phyloP scores from a whole-genome alignment of 1,140 invertebrate genomes.

The Gerris buenoi region DNA sequence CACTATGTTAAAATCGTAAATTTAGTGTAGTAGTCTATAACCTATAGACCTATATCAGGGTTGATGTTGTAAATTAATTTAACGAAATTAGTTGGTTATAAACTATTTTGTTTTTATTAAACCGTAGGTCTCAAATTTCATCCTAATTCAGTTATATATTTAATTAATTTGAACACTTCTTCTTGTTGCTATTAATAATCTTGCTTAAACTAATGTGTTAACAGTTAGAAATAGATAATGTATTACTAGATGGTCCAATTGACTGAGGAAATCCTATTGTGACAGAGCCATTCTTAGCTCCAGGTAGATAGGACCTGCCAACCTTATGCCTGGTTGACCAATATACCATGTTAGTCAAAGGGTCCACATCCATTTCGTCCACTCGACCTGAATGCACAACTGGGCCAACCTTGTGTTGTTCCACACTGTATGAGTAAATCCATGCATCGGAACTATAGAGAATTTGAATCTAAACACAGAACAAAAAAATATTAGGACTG shows the following conservation, averaged over 20 bases:
- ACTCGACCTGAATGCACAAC: not conserved
- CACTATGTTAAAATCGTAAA: too few species aligned
- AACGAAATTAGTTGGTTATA: too few species aligned
- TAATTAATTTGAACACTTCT: too few species aligned
- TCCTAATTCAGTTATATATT: too few species aligned
- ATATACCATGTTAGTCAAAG: not conserved
- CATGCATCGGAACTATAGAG: not conserved
- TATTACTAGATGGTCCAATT: not conserved
- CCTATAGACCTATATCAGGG: too few species aligned
- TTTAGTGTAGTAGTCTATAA: too few species aligned
- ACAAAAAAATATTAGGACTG: not conserved
- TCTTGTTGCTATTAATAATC: too few species aligned
- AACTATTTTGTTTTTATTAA: too few species aligned
- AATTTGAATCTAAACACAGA: not conserved
- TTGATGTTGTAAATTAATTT: too few species aligned
- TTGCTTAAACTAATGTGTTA: too few species aligned
- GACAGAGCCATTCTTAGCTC: not conserved
- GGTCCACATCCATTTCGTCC: not conserved
- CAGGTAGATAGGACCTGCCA: not conserved
- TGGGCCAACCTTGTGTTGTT: not conserved
- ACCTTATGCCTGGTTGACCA: not conserved
- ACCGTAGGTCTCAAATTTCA: too few species aligned
- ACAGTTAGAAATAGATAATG: not conserved
- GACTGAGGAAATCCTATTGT: not conserved
- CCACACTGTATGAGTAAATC: not conserved